Base-by-base conservation (phyloP, 2,888 invertebrate genomes). In the Pyrrhopygopsis socrates region DNA sequence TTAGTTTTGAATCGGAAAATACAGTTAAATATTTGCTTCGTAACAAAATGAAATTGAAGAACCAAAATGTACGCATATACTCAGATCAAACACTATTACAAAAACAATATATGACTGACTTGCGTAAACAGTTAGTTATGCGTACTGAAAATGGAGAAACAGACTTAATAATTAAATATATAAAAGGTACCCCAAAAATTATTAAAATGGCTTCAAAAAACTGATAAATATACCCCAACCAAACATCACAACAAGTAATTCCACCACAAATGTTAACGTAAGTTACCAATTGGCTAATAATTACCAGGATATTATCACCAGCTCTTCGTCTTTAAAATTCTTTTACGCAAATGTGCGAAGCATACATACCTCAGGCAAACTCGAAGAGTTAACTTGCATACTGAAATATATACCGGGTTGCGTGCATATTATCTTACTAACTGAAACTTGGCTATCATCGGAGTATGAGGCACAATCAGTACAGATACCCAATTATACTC, bases 21-120 rank as follows among this genome's bases (percentile, higher is more conserved):
- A n/a, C n/a, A n/a, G n/a, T n/a, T n/a, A n/a, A n/a, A n/a, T n/a
- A n/a, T n/a, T n/a, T n/a, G n/a, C n/a, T n/a, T n/a, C n/a, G n/a
- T n/a, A n/a, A n/a, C n/a, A n/a, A n/a, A n/a, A n/a, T n/a, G n/a
- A n/a, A n/a, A n/a, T n/a, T n/a, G n/a, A n/a, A n/a, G n/a, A n/a
- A n/a, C n/a, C n/a, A n/a, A n/a, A n/a, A n/a, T n/a, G n/a, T n/a
- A n/a, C n/a, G n/a, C n/a, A n/a, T n/a, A n/a, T n/a, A n/a, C n/a
- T n/a, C n/a, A n/a, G n/a, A n/a, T n/a, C n/a, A 94, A 81, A 92
- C 92, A 3, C 88, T 90, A 30, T 13, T 75, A 11, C 92, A 94
- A 84, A 87, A 87, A 74, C 68, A 78, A 29, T 88, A 73, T 29
- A 20, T 91, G 92, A 91, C 65, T 38, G 85, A 45, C 11, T 18